phyloP scores from a whole-genome alignment of 1,140 invertebrate genomes.

The Mamestra configurata region DNA sequence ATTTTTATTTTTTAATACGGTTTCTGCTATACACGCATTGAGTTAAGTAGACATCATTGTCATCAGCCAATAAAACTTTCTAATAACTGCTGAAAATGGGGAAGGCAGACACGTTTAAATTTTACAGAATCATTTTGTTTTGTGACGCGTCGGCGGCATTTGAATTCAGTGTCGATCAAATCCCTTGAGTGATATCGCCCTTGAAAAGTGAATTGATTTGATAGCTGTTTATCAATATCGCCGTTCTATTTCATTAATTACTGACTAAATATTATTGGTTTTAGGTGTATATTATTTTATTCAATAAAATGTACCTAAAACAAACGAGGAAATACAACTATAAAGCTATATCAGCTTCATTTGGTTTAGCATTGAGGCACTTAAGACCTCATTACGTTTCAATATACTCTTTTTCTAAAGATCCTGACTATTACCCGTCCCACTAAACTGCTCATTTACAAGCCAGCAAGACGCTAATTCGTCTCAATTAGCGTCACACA shows the following conservation, averaged over 20 bases:
- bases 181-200: conserved; percentile 18
- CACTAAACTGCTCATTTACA: conserved; percentile 61
- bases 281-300: not conserved
- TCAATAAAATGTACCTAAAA: no score
- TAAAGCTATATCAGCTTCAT: no score
- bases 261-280: not conserved
- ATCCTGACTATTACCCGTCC: not conserved
- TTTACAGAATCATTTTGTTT: not conserved
- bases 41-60: no score
- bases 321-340: no score
- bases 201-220: conserved; percentile 24
- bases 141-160: not conserved
- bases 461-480: conserved; percentile 68
- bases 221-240: not conserved
- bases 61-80: no score
- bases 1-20: no score
- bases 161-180: conserved; percentile 30
- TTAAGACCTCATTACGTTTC: not conserved
- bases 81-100: not conserved
- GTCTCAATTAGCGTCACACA: conserved; percentile 75
- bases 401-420: not conserved
- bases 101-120: not conserved
- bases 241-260: not conserved
- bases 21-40: no score
- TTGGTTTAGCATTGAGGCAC: not conserved